phyloP scores from a whole-genome alignment of 2,888 invertebrate genomes.

The Syrphus vitripennis region DNA sequence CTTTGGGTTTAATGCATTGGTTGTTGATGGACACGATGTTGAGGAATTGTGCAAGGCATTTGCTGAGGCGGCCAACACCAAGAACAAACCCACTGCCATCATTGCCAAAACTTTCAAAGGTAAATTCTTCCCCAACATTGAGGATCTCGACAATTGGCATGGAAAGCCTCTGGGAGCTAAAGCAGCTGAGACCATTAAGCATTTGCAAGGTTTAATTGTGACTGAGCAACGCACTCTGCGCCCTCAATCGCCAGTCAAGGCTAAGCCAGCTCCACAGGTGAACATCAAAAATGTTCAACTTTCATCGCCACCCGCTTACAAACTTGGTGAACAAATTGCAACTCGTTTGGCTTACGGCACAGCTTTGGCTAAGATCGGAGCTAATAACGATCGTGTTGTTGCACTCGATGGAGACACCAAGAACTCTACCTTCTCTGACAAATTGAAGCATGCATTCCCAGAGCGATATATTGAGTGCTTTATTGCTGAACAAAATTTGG shows the following conservation, averaged over 20 bases:
- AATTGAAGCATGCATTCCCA: slow-evolving; percentile 88
- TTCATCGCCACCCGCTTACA: slow-evolving; percentile 91
- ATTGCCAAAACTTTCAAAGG: slow-evolving; percentile 99
- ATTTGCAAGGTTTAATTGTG: slow-evolving; percentile 83
- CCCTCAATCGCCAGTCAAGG: slow-evolving; percentile 85
- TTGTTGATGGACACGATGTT: slow-evolving; percentile 98
- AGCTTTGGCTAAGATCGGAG: slow-evolving; percentile 93
- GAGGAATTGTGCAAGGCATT: slow-evolving; percentile 94
- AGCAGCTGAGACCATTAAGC: slow-evolving; percentile 86
- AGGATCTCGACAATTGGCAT: slow-evolving; percentile 98
- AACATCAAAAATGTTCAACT: slow-evolving; percentile 88
- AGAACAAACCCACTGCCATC: slow-evolving; percentile 94
- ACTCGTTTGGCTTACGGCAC: slow-evolving; percentile 97
- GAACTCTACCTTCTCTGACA: slow-evolving; percentile 98
- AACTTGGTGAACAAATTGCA: slow-evolving; percentile 89
- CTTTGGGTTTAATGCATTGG: slow-evolving; percentile 94
- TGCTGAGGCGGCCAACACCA: slow-evolving; percentile 87
- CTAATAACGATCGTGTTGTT: slow-evolving; percentile 90
- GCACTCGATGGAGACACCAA: slow-evolving; percentile 99
- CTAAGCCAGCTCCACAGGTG: slow-evolving; percentile 87
- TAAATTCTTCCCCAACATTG: slow-evolving; percentile 92
- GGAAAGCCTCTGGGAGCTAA: slow-evolving; percentile 96
- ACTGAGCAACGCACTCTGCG: slow-evolving; percentile 78
- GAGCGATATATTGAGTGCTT: slow-evolving; percentile 96
- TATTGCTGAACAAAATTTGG: slow-evolving; percentile 99